phyloP scores from a whole-genome alignment of 2,888 invertebrate genomes.

The Drosophila pegasa region DNA sequence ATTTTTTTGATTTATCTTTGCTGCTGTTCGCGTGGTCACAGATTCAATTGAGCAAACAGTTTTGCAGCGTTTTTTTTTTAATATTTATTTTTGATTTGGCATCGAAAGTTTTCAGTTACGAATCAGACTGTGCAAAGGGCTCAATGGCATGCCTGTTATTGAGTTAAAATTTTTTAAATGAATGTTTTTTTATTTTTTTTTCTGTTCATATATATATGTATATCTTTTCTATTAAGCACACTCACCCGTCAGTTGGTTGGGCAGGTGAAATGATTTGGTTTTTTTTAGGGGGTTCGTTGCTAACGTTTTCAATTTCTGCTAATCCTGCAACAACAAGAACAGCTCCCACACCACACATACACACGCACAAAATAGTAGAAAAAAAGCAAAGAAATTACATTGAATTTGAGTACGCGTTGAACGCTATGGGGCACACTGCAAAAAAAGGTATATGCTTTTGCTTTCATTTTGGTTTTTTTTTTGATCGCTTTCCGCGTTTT shows the following conservation, averaged over 20 bases:
- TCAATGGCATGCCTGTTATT: constrained; percentile 17
- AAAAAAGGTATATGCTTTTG: constrained; percentile 37
- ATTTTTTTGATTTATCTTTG: constrained; percentile 8
- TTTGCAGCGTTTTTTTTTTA: constrained; percentile 14
- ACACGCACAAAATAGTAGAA: constrained; percentile 10
- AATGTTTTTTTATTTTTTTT: constrained; percentile 49
- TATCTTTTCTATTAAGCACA: constrained; percentile 55
- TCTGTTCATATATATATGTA: not conserved
- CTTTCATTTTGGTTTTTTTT: constrained; percentile 33
- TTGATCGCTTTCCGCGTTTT: constrained; percentile 24
- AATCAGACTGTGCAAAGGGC: not conserved
- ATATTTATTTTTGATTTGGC: constrained; percentile 44
- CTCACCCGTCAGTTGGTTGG: not conserved
- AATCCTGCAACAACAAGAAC: constrained; percentile 47
- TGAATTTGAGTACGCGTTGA: constrained; percentile 52
- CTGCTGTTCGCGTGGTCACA: constrained; percentile 16
- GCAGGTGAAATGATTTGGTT: constrained; percentile 5
- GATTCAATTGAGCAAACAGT: constrained; percentile 50
- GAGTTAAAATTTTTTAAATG: constrained; percentile 63
- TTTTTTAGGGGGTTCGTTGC: constrained; percentile 24
- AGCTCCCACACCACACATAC: constrained; percentile 8
- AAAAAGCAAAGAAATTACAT: constrained; percentile 52
- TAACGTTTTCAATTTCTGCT: constrained; percentile 64
- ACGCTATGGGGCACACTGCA: constrained; percentile 14
- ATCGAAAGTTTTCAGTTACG: constrained; percentile 10